These are phyloP conservation scores for Elysia crispata DNA, from an alignment of 2,888 invertebrate species.

Conservation along the genomic window DNA sequence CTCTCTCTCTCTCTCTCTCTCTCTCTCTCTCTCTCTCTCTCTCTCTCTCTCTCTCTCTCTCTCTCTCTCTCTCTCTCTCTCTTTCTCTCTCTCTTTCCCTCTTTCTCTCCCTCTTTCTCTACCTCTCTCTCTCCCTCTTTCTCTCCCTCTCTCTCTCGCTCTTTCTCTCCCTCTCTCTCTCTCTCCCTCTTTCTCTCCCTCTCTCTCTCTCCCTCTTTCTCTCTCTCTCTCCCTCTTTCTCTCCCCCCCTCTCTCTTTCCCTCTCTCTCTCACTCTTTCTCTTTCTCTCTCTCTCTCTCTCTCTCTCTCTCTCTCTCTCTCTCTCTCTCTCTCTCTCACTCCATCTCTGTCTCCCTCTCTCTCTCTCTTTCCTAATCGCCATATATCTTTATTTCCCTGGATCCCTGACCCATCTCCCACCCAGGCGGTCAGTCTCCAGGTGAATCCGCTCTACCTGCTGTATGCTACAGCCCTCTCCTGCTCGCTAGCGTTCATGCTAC, in stretches of 20 bases:
- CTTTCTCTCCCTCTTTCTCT: neutral
- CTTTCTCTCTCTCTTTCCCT: neutral
- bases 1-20: constrained; percentile 26
- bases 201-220: neutral
- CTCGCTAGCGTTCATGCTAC: too few relatives aligned
- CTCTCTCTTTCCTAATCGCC: neutral
- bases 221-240: neutral
- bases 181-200: neutral
- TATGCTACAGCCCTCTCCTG: too few relatives aligned
- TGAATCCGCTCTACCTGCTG: too few relatives aligned
- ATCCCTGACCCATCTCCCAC: too few relatives aligned
- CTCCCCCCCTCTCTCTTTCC: neutral
- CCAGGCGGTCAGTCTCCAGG: too few relatives aligned
- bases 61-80: constrained; percentile 26
- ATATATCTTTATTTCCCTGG: neutral
- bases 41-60: constrained; percentile 21
- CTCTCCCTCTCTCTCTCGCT: constrained; percentile 19
- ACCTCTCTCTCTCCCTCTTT: too few relatives aligned
- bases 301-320: constrained; percentile 9
- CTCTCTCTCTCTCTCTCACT: neutral
- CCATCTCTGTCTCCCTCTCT: too few relatives aligned
- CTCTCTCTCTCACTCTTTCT: constrained; percentile 9
- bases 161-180: constrained; percentile 11
- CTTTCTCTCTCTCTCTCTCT: constrained; percentile 9
- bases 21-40: constrained; percentile 11